phyloP scores from a whole-genome alignment of 2,797 vertebrate genomes.

The Sebastes taczanowskii region DNA sequence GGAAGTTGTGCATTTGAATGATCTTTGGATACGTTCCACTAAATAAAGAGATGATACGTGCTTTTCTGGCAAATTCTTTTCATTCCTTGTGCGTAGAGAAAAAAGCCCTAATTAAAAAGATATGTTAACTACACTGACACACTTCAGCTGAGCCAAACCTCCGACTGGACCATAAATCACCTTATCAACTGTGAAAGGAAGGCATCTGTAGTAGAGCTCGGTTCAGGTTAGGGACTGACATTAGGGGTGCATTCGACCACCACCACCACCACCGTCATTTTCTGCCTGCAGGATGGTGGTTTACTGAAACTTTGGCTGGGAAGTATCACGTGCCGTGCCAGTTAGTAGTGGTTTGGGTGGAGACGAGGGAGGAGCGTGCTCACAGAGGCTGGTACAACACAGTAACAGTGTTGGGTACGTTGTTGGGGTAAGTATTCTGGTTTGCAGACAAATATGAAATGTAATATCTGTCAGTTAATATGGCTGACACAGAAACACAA shows the following conservation, averaged over 20 bases:
- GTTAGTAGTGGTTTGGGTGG: slow-evolving; percentile 59
- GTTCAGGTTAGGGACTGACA: not conserved
- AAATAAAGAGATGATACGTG: not conserved
- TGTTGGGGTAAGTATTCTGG: not conserved
- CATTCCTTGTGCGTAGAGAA: not conserved
- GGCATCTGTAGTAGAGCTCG: not conserved
- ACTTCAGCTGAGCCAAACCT: not conserved
- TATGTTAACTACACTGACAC: not conserved
- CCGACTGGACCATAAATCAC: not conserved
- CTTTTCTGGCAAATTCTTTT: not conserved
- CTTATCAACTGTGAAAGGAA: not conserved
- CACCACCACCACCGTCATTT: not conserved
- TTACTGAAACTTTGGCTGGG: not conserved
- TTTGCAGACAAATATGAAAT: not conserved
- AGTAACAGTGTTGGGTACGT: not conserved
- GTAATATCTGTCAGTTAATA: not conserved
- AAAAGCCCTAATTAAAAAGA: not conserved
- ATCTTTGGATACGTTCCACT: not conserved
- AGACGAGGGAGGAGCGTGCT: slow-evolving; percentile 42
- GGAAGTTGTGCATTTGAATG: not conserved
- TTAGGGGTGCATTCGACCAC: not conserved
- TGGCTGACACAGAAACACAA: not conserved
- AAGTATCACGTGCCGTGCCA: slow-evolving; percentile 4
- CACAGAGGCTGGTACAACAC: not conserved
- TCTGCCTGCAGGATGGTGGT: not conserved